Evolutionary conservation across 2,113 vertebrate genomes (phyloP).

Genomic region (Hiodon alosoides): DNA sequence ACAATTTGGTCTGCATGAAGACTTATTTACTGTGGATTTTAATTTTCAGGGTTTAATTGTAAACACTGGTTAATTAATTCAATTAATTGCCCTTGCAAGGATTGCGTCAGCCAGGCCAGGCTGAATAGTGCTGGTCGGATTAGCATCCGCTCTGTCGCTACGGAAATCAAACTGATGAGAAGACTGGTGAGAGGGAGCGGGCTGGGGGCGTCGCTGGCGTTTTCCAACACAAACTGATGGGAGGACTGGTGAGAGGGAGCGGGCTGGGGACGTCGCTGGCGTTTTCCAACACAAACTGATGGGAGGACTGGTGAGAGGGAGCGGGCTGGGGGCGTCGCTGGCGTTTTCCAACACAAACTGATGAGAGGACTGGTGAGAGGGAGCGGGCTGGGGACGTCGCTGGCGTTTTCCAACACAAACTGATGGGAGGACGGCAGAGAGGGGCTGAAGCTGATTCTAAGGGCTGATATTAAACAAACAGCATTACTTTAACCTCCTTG

Average conservation of each 20-base stretch:
- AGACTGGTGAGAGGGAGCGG: neutral
- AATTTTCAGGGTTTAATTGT: conserved; percentile 24
- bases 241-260: conserved; percentile 40
- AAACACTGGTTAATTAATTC: conserved; percentile 35
- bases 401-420: conserved; percentile 41
- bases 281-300: conserved; percentile 49
- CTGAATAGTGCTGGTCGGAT: neutral
- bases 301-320: conserved; percentile 45
- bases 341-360: conserved; percentile 44
- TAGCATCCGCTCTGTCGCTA: neutral
- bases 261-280: neutral
- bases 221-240: conserved; percentile 52
- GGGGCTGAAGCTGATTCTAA: conserved; percentile 45
- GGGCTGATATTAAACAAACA: conserved; percentile 56
- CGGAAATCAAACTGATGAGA: conserved; percentile 53
- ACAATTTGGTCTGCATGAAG: conserved; percentile 17
- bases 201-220: neutral
- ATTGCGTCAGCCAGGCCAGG: conserved; percentile 8
- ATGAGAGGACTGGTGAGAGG: conserved; percentile 49
- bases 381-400: neutral
- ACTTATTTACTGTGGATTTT: conserved; percentile 29
- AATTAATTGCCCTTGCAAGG: conserved; percentile 27
- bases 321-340: neutral
- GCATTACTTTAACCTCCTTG: conserved; percentile 58
- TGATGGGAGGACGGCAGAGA: conserved; percentile 47